phyloP scores from a whole-genome alignment of 2,113 vertebrate genomes.

The Campylomormyrus numenius region DNA sequence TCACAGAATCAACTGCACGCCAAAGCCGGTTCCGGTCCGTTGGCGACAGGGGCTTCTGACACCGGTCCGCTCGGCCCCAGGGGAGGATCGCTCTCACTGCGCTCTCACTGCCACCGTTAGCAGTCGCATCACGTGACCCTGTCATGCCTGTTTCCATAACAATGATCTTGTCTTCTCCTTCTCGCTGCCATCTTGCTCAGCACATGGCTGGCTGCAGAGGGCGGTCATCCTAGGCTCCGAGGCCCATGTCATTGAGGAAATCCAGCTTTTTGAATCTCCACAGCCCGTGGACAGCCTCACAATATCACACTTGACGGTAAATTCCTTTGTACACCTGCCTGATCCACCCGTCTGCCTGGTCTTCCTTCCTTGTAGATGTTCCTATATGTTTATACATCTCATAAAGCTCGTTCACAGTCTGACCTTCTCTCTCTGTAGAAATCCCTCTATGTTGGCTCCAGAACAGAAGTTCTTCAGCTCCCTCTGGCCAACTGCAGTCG shows the following conservation, averaged over 20 bases:
- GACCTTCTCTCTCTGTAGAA: conserved; percentile 57
- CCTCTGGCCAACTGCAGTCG: conserved; percentile 82
- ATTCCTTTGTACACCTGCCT: background rate
- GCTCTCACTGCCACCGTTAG: background rate
- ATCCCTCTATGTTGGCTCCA: conserved; percentile 84
- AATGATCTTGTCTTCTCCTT: background rate
- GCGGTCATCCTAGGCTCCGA: conserved; percentile 69
- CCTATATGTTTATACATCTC: background rate
- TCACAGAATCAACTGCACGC: conserved; percentile 17
- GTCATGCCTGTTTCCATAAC: background rate
- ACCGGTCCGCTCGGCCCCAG: background rate
- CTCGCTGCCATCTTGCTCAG: conserved; percentile 45
- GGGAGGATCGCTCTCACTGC: background rate
- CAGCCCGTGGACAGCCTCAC: conserved; percentile 84
- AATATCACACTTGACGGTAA: conserved; percentile 78
- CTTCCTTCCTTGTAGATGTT: background rate
- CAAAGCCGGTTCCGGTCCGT: background rate
- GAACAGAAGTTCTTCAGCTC: conserved; percentile 78
- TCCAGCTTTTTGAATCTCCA: conserved; percentile 78
- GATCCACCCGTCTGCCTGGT: background rate
- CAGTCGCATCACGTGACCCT: background rate
- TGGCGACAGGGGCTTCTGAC: background rate
- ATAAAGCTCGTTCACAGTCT: background rate
- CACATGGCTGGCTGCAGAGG: conserved; percentile 85
- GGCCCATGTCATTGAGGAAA: conserved; percentile 84